Percentiles rank a stretch among this genome's conserved stretches.
Conservation (phyloP, 2,113 vertebrate genomes). For the Diadophis punctatus region DNA sequence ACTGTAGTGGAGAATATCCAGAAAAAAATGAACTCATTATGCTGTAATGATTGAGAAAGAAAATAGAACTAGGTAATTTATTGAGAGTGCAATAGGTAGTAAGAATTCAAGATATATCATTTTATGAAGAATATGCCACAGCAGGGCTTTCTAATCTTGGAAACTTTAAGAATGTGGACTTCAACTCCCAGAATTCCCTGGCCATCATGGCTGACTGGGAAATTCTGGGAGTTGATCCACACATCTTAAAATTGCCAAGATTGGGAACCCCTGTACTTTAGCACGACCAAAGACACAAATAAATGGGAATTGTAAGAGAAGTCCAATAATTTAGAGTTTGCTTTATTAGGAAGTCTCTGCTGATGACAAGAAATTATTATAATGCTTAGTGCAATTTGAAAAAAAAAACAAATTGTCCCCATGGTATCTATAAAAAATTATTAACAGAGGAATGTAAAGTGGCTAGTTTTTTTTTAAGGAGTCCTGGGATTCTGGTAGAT, state of each 20-base stretch:
- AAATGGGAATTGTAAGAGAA: background rate
- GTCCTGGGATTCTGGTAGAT: background rate
- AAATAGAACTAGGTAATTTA: background rate
- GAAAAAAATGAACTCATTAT: background rate
- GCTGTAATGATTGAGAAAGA: background rate
- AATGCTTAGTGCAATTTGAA: background rate
- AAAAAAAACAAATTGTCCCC: background rate
- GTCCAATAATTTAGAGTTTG: background rate
- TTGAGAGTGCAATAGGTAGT: background rate
- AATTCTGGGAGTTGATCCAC: background rate
- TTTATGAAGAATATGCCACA: background rate
- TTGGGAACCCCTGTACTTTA: background rate
- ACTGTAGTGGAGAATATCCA: background rate
- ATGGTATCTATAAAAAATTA: background rate
- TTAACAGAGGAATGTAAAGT: background rate
- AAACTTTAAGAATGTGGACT: background rate
- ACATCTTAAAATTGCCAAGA: background rate
- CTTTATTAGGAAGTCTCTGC: background rate
- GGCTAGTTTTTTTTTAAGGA: background rate
- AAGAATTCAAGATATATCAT: background rate
- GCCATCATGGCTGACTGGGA: background rate
- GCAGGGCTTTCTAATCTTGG: background rate
- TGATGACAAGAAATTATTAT: background rate
- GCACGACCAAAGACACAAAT: background rate
- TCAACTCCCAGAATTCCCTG: background rate